Percentiles rank a stretch among this genome's conserved stretches.
These are phyloP conservation scores for Ferrisia virgata DNA, from an alignment of 2,888 invertebrate genomes.

Conservation along the genomic window DNA sequence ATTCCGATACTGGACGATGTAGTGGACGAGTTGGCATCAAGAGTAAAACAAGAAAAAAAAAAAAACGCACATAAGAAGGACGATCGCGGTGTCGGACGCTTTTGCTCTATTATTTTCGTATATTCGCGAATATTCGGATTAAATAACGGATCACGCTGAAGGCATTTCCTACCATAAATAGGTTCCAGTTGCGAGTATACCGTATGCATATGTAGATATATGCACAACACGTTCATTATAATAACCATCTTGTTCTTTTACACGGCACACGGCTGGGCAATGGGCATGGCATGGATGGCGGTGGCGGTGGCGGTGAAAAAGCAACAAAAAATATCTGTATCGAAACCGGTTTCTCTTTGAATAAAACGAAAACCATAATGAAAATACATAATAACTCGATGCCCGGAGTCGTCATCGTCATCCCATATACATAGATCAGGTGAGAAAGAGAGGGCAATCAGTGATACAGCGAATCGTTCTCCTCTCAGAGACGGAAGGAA, in stretches of 20 bases:
- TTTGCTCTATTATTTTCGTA: too few relatives aligned
- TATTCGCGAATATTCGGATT: neutral
- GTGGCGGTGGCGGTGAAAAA: neutral
- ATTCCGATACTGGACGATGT: too few relatives aligned
- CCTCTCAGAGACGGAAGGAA: conserved; percentile 17
- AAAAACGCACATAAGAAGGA: neutral
- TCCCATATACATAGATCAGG: too few relatives aligned
- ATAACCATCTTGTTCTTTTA: conserved; percentile 31
- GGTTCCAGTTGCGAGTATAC: conserved; percentile 39
- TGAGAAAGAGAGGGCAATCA: too few relatives aligned
- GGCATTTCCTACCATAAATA: conserved; percentile 45
- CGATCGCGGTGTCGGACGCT: neutral
- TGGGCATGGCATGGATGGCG: too few relatives aligned
- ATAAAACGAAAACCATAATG: conserved; percentile 37
- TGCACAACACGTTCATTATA: conserved; percentile 33
- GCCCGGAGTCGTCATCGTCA: too few relatives aligned
- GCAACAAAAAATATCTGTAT: neutral
- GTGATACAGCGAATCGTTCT: neutral
- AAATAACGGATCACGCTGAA: conserved; percentile 44
- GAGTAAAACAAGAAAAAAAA: neutral
- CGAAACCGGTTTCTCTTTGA: conserved; percentile 31
- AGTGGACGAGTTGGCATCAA: too few relatives aligned
- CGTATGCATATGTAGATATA: too few relatives aligned
- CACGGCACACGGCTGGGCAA: neutral
- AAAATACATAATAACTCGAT: conserved; percentile 20